phyloP scores from a whole-genome alignment of 2,888 invertebrate genomes.

The Himalopsyche japonica region DNA sequence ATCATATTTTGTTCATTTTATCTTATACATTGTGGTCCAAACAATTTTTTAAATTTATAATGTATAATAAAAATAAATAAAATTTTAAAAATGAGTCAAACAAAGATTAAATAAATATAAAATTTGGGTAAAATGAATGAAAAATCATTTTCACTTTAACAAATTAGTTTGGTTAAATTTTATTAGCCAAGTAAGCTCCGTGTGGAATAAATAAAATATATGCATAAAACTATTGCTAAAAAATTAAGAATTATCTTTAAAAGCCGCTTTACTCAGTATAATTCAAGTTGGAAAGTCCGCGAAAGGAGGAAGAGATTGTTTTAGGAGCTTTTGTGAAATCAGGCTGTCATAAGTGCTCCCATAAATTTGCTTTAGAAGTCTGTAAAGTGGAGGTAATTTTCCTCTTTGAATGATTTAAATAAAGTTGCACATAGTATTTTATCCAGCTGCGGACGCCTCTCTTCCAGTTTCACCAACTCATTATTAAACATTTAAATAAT shows the following conservation, averaged over 20 bases:
- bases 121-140: too few relatives aligned
- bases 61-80: too few relatives aligned
- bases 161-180: too few relatives aligned
- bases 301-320: neutral
- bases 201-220: too few relatives aligned
- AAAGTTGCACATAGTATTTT: neutral
- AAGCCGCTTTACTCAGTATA: neutral
- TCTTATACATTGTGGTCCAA: too few relatives aligned
- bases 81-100: too few relatives aligned
- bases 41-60: too few relatives aligned
- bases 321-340: neutral
- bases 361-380: neutral
- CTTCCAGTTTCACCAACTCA: neutral
- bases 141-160: too few relatives aligned
- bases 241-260: neutral
- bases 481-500: neutral
- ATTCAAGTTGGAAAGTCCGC: neutral
- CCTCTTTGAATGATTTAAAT: neutral
- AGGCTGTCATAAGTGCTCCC: neutral
- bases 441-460: neutral
- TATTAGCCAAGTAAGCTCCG: too few relatives aligned
- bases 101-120: too few relatives aligned
- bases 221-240: too few relatives aligned
- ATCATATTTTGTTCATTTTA: too few relatives aligned
- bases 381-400: neutral